Percentiles rank a stretch among this genome's conserved stretches.
These are phyloP conservation scores for Sorex araneus DNA, from an alignment of 2,113 vertebrate species.

Conservation along the genomic window DNA sequence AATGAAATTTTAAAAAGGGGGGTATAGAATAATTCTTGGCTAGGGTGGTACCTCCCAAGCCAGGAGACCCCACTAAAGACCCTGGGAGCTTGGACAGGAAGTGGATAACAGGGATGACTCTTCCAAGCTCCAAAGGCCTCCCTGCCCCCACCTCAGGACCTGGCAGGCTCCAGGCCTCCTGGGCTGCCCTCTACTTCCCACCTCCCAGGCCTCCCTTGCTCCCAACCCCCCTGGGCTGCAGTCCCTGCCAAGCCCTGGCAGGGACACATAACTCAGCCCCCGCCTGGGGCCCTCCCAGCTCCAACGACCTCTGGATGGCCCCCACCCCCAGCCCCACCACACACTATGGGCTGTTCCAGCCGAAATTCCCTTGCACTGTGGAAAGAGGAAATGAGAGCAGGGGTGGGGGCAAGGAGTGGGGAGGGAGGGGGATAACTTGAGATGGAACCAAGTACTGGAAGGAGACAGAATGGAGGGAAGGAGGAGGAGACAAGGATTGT, in stretches of 20 bases:
- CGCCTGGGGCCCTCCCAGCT: constrained; percentile 73
- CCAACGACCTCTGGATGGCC: constrained; percentile 81
- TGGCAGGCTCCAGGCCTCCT: constrained; percentile 16
- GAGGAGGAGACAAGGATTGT: neutral
- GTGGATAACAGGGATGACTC: neutral
- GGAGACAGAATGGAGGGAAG: constrained; percentile 29
- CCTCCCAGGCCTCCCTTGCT: constrained; percentile 56
- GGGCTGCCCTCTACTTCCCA: constrained; percentile 64
- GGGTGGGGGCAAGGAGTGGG: constrained; percentile 60
- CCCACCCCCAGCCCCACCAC: constrained; percentile 76
- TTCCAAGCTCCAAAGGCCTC: neutral
- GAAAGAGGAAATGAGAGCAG: constrained; percentile 83
- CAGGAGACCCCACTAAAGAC: constrained; percentile 65
- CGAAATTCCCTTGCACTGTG: constrained; percentile 80
- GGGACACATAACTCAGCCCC: constrained; percentile 79
- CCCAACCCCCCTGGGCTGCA: constrained; percentile 61
- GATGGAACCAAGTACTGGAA: constrained; percentile 69
- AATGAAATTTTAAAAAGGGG: constrained; percentile 33
- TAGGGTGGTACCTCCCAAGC: constrained; percentile 64
- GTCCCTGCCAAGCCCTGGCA: constrained; percentile 80
- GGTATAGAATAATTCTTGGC: constrained; percentile 73
- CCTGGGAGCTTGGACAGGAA: constrained; percentile 60
- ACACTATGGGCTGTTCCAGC: constrained; percentile 72
- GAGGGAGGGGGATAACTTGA: constrained; percentile 61
- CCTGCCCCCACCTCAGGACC: constrained; percentile 45